Evolutionary conservation across 2,113 vertebrate species (phyloP).

Genomic region (Semnornis frantzii): DNA sequence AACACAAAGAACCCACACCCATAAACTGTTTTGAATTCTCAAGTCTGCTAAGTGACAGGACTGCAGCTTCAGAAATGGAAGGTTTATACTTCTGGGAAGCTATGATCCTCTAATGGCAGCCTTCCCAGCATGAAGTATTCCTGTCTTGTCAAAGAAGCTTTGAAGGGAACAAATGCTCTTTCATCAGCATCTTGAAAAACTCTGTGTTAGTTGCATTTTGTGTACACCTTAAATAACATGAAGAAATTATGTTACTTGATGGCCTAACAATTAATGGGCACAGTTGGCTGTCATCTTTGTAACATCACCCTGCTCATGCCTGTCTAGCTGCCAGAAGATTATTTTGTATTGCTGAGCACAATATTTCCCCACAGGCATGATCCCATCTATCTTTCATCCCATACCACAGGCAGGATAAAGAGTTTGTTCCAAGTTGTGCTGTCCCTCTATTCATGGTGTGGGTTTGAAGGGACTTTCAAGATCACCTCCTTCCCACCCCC

Average conservation of each 20-base stretch:
- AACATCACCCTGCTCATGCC: not conserved
- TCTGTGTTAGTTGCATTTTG: not conserved
- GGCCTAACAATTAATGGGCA: conserved; percentile 5
- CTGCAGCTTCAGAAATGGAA: not conserved
- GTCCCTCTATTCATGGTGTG: not conserved
- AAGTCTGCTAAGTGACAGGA: not conserved
- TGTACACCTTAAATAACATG: conserved; percentile 14
- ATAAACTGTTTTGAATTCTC: not conserved
- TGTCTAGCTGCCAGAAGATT: conserved; percentile 15
- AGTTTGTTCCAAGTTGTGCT: not conserved
- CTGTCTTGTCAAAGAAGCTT: conserved; percentile 12
- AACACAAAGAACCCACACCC: not conserved
- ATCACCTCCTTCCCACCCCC: too few species aligned
- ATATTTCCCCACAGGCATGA: conserved; percentile 8
- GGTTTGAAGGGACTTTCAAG: too few species aligned
- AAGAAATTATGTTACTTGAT: not conserved
- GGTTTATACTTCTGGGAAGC: not conserved
- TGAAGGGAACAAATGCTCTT: conserved; percentile 37
- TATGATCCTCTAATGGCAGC: not conserved
- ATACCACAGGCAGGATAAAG: not conserved
- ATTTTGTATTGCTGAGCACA: not conserved
- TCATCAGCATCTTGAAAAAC: not conserved
- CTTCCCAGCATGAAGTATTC: not conserved
- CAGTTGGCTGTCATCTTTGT: not conserved
- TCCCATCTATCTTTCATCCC: not conserved